Conservation (phyloP, 2,888 invertebrate genomes). For the Polydrusus tereticollis region DNA sequence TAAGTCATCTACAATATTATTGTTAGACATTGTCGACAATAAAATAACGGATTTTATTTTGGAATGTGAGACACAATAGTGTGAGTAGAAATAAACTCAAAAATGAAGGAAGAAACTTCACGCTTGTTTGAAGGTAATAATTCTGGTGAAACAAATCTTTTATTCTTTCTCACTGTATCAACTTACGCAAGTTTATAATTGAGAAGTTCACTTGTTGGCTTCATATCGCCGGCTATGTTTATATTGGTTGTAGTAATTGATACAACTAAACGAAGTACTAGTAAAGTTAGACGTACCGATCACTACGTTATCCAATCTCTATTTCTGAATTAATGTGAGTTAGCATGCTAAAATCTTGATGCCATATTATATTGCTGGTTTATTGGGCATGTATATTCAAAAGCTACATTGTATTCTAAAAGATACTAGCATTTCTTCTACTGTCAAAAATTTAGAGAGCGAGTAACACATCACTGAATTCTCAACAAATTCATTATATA, state of each 20-base stretch:
- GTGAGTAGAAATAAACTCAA: constrained; percentile 50
- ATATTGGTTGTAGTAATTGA: constrained; percentile 50
- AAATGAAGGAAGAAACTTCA: constrained; percentile 41
- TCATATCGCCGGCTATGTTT: constrained; percentile 39
- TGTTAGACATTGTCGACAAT: background rate
- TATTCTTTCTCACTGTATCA: constrained; percentile 54
- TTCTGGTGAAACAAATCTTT: constrained; percentile 53
- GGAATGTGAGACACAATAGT: constrained; percentile 14
- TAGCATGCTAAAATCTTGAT: constrained; percentile 41
- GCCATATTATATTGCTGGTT: constrained; percentile 50
- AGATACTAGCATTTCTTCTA: constrained; percentile 37
- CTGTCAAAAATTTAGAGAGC: constrained; percentile 42
- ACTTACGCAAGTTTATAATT: constrained; percentile 46
- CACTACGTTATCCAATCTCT: constrained; percentile 19
- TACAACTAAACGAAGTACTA: constrained; percentile 28
- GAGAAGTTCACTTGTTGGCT: constrained; percentile 24
- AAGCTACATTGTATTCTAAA: constrained; percentile 48
- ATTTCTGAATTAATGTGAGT: constrained; percentile 30
- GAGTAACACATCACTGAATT: constrained; percentile 41
- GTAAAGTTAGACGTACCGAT: background rate
- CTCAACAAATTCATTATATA: constrained; percentile 44
- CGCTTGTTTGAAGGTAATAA: constrained; percentile 47
- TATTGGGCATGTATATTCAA: constrained; percentile 50
- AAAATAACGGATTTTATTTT: constrained; percentile 48
- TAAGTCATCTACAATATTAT: constrained; percentile 24